Evolutionary conservation across 2,888 invertebrate species (phyloP).

Genomic region (Cantharis rustica): DNA sequence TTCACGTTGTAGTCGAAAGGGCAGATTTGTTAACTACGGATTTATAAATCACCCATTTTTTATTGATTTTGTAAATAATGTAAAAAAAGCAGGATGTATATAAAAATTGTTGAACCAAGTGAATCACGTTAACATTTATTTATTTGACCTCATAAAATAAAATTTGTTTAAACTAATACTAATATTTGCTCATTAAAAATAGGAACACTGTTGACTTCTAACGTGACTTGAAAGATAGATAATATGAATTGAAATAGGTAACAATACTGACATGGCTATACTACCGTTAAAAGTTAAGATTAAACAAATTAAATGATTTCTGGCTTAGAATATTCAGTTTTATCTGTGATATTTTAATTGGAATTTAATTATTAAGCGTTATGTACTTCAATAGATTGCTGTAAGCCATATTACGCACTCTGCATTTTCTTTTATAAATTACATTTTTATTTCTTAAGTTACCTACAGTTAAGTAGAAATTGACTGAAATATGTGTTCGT

Average conservation of each 20-base stretch:
- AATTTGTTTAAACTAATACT: not conserved
- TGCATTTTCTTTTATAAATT: not conserved
- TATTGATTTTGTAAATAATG: not conserved
- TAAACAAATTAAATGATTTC: not conserved
- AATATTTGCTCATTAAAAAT: not conserved
- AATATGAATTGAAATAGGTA: not conserved
- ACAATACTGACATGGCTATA: not conserved
- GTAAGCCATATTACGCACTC: not conserved
- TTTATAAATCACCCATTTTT: conserved; percentile 56
- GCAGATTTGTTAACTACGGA: conserved; percentile 82
- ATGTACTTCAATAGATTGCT: not conserved
- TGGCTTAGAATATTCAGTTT: not conserved
- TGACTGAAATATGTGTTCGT: not conserved
- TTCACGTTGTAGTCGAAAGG: conserved; percentile 84
- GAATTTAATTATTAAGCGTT: not conserved
- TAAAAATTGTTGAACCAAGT: not conserved
- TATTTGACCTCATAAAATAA: not conserved
- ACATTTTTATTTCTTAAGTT: not conserved
- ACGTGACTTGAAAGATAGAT: not conserved
- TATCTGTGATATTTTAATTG: not conserved
- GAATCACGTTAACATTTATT: not conserved
- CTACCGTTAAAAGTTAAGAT: not conserved
- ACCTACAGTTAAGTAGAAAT: not conserved
- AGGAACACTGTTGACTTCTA: not conserved
- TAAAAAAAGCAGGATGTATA: not conserved